Conservation (phyloP, 2,797 vertebrate genomes). For the Tachyglossus aculeatus region DNA sequence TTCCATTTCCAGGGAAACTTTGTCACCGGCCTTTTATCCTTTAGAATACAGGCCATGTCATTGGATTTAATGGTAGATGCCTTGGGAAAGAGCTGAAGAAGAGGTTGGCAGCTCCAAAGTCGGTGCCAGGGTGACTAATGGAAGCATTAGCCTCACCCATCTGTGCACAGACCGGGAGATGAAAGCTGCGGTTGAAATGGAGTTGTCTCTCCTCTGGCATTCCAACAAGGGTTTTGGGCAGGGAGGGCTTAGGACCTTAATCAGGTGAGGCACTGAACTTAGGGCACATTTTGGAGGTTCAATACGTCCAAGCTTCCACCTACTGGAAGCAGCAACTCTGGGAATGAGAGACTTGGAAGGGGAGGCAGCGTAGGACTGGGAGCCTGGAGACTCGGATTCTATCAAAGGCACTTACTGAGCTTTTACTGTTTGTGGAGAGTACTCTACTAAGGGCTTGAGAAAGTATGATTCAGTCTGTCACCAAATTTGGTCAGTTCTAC, state of each 20-base stretch:
- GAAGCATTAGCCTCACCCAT: constrained; percentile 30
- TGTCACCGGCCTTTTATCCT: constrained; percentile 16
- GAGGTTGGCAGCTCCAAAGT: constrained; percentile 30
- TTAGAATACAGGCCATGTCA: constrained; percentile 12
- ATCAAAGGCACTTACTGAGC: too few relatives aligned
- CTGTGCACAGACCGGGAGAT: not conserved
- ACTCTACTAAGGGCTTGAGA: too few relatives aligned
- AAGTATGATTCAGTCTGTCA: too few relatives aligned
- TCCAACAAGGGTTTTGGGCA: not conserved
- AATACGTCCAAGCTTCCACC: too few relatives aligned
- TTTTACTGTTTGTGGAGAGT: too few relatives aligned
- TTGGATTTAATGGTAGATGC: constrained; percentile 50
- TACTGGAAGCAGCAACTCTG: too few relatives aligned
- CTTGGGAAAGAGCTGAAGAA: constrained; percentile 27
- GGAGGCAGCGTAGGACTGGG: too few relatives aligned
- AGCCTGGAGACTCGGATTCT: too few relatives aligned
- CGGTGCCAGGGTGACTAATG: constrained; percentile 32
- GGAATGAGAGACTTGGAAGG: too few relatives aligned
- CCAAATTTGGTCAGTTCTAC: too few relatives aligned
- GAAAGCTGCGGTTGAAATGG: constrained; percentile 1
- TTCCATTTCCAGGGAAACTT: constrained; percentile 2
- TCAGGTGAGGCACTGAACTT: too few relatives aligned
- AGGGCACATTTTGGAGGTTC: too few relatives aligned
- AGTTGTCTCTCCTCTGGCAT: constrained; percentile 12
- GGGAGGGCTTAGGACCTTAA: not conserved